A percentile compares a stretch with the other conserved stretches of the same genome.
phyloP scores from a whole-genome alignment of 2,888 invertebrate species.

The Machimus atricapillus region DNA sequence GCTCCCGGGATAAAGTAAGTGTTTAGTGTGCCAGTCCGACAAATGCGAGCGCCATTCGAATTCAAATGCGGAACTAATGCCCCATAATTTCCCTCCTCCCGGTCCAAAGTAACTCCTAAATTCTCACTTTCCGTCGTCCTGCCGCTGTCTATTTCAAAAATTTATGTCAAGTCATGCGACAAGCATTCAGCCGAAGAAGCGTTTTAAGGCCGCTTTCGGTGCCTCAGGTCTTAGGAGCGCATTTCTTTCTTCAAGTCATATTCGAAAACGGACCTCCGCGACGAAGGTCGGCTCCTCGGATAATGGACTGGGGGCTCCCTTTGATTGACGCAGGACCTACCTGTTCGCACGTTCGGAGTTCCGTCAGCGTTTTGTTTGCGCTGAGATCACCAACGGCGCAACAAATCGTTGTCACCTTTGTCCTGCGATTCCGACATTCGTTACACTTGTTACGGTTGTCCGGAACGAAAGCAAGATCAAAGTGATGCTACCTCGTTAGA shows the following conservation, averaged over 20 bases:
- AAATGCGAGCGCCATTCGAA: conserved; percentile 38
- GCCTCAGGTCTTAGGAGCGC: not conserved
- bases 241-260: not conserved
- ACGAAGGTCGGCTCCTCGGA: not conserved
- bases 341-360: conserved; percentile 42
- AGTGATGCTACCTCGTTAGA: not conserved
- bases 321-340: conserved; percentile 40
- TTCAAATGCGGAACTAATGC: conserved; percentile 43
- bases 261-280: not conserved
- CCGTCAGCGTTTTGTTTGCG: not conserved
- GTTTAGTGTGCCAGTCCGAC: not conserved
- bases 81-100: conserved; percentile 25
- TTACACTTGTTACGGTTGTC: conserved; percentile 41
- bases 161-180: conserved; percentile 41
- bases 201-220: not conserved
- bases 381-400: conserved; percentile 38
- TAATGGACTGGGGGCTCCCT: not conserved
- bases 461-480: not conserved
- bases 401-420: conserved; percentile 44
- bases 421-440: conserved; percentile 32
- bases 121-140: conserved; percentile 25
- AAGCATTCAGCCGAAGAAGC: not conserved
- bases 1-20: not conserved
- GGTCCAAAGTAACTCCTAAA: not conserved
- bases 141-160: not conserved